Evolutionary conservation across 64 coral and sea anemone genomes (phyloP).

Genomic region (Montipora efflorescens): DNA sequence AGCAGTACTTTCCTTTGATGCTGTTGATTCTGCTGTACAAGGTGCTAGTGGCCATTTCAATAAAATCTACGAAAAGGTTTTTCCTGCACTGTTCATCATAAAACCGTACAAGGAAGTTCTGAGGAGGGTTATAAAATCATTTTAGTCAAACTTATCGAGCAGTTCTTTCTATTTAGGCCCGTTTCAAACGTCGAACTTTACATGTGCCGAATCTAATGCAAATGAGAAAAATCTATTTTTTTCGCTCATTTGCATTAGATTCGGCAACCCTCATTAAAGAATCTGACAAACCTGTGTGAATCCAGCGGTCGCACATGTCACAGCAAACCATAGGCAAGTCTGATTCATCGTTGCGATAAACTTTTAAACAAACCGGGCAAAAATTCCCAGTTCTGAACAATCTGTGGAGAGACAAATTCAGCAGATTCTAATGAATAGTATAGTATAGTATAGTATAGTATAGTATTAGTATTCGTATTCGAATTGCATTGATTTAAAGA

Average conservation of each 20-base stretch:
- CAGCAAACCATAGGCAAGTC: conserved; percentile 99
- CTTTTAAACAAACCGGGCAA: conserved; percentile 98
- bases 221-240: too few species aligned
- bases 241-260: too few species aligned
- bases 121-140: not conserved
- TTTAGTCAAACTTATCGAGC: not conserved
- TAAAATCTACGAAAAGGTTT: too few species aligned
- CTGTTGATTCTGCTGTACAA: too few species aligned
- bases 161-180: not conserved
- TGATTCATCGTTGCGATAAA: conserved; percentile 97
- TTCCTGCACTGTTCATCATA: too few species aligned
- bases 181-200: too few species aligned
- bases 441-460: too few species aligned
- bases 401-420: conserved; percentile 27
- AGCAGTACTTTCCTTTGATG: too few species aligned
- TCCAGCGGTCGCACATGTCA: conserved; percentile 95
- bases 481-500: too few species aligned
- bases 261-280: not conserved
- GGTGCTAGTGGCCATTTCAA: too few species aligned
- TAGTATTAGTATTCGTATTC: too few species aligned
- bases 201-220: too few species aligned
- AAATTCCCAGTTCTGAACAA: conserved; percentile 96
- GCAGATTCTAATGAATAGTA: not conserved
- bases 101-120: not conserved
- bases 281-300: conserved; percentile 84